Base-by-base conservation (phyloP, 1,140 invertebrate genomes). In the Anthonomus grandis region DNA sequence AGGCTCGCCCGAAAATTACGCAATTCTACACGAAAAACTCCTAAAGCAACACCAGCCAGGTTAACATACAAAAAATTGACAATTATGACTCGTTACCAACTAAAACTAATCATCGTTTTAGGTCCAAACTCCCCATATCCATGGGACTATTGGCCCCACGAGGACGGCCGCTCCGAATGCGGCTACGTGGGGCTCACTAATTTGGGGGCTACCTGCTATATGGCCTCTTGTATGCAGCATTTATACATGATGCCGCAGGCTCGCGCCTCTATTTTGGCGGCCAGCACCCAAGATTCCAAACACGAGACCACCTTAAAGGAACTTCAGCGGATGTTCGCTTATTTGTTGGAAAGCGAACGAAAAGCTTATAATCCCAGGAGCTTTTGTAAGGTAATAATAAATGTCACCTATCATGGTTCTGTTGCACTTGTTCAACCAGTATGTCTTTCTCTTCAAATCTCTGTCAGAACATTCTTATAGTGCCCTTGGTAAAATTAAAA, bases 111-210 rank as follows among this genome's bases (percentile, higher is more conserved):
- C n/a, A n/a, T n/a, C 41, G 3, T 71, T 64, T 18, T 68, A 85
- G 87, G 90, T 36, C 84, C 86, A 0, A 86, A 90, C 68, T 85
- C 86, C 2, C 84, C 90, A 0, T 93, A 96, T 76, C 90, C 91
- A 0, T 96, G 93, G 93, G 94, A 97, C 72, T 95, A 96, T 74
- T 96, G 94, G 94, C 94, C 94, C 1, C 89, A 93, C 57, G 94
- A 97, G 67, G 93, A 96, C 72, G 92, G 91, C 0, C 76, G 93
- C 2, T 90, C 93, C 0, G 91, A 94, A 65, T 95, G 92, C 74
- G 94, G 93, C 4, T 96, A 94, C 74, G 93, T 95, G 0, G 95
- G 95, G 0, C 75, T 97, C 3, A 95, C 92, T 0, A 97, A 97
- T 75, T 76, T 97, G 4, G 94, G 95, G 17, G 94, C 94, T 10